These are phyloP conservation scores for Odiellus spinosus DNA, from an alignment of 2,888 invertebrate genomes.

Conservation along the genomic window DNA sequence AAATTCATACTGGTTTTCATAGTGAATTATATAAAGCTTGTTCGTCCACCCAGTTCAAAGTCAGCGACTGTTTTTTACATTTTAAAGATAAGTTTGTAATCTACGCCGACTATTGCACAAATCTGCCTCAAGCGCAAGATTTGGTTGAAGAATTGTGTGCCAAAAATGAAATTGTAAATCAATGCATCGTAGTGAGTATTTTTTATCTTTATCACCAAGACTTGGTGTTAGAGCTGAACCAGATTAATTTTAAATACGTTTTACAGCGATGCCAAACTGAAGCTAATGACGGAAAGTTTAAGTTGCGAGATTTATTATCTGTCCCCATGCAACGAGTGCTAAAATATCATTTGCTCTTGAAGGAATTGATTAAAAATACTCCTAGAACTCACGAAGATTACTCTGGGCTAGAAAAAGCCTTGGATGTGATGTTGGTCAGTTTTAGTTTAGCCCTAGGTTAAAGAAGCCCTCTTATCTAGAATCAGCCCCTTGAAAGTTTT, in stretches of 20 bases:
- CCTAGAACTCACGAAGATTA: slow-evolving; percentile 58
- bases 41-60: slow-evolving; percentile 26
- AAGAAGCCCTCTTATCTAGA: not conserved
- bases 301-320: slow-evolving; percentile 82
- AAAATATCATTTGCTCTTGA: slow-evolving; percentile 85
- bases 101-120: slow-evolving; percentile 92
- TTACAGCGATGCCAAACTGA: slow-evolving; percentile 78
- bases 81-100: slow-evolving; percentile 79
- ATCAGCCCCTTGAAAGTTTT: not conserved
- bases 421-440: slow-evolving; percentile 69
- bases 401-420: slow-evolving; percentile 61
- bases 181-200: slow-evolving; percentile 27
- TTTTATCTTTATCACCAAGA: not conserved
- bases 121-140: slow-evolving; percentile 74
- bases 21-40: slow-evolving; percentile 60
- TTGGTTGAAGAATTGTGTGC: slow-evolving; percentile 58
- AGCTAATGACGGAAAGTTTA: slow-evolving; percentile 86
- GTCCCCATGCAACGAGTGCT: slow-evolving; percentile 97
- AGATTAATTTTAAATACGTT: not conserved
- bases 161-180: slow-evolving; percentile 46
- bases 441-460: too few species aligned
- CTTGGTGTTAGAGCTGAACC: not conserved
- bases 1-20: slow-evolving; percentile 69
- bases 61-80: slow-evolving; percentile 73
- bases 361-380: slow-evolving; percentile 39